These are phyloP conservation scores for Lypha dubia DNA, from an alignment of 2,888 invertebrate species.

Conservation along the genomic window DNA sequence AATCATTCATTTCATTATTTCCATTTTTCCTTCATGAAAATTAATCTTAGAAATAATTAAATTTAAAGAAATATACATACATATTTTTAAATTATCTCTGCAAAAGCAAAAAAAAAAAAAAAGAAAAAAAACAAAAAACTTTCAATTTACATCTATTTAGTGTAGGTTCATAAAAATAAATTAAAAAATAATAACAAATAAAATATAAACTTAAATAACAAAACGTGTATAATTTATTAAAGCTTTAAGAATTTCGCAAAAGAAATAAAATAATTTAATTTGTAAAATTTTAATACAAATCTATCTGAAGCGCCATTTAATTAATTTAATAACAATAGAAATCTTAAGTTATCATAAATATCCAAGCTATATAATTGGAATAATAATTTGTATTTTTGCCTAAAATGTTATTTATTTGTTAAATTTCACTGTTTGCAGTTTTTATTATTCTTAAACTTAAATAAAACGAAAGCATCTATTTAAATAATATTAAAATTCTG, in stretches of 20 bases:
- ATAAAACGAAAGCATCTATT: slow-evolving; percentile 19
- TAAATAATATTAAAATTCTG: background rate
- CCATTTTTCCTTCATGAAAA: slow-evolving; percentile 15
- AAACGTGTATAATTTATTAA: slow-evolving; percentile 3
- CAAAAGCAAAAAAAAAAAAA: background rate
- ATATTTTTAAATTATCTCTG: background rate
- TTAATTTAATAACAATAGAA: background rate
- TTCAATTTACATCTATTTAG: slow-evolving; percentile 13
- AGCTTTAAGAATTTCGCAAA: slow-evolving; percentile 50
- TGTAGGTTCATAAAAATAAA: slow-evolving; percentile 29
- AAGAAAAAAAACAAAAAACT: too few relatives aligned
- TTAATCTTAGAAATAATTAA: background rate
- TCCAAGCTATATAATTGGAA: background rate
- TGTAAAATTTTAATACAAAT: slow-evolving; percentile 32
- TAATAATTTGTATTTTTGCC: slow-evolving; percentile 26
- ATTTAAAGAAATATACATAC: background rate
- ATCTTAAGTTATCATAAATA: background rate
- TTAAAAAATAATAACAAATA: background rate
- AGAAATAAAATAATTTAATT: slow-evolving; percentile 48
- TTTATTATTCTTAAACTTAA: slow-evolving; percentile 36
- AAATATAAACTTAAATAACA: background rate
- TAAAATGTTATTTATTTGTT: slow-evolving; percentile 38
- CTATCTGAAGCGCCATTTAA: slow-evolving; percentile 43
- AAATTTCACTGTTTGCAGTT: slow-evolving; percentile 44
- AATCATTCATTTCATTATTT: background rate